Conservation (phyloP, 2,888 invertebrate genomes). For the Hemithea aestivaria region DNA sequence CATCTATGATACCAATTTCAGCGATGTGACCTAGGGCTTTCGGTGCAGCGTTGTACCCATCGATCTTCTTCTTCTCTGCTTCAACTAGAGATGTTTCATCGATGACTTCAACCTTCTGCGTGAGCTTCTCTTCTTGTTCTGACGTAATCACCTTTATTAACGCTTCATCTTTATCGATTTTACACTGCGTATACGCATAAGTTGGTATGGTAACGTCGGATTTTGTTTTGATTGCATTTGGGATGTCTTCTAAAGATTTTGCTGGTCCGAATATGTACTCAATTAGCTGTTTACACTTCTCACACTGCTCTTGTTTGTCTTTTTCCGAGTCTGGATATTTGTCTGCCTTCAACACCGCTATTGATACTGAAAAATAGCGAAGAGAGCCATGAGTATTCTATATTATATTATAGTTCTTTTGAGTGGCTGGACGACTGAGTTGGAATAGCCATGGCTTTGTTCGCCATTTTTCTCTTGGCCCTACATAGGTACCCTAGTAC, state of each 20-base stretch:
- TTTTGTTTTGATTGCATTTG: conserved; percentile 6
- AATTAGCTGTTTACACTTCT: conserved; percentile 30
- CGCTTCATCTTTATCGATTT: no score
- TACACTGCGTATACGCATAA: no score
- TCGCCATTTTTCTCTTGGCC: conserved; percentile 39
- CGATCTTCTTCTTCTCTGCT: conserved; percentile 32
- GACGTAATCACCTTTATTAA: conserved; percentile 38
- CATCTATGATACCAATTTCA: conserved; percentile 3
- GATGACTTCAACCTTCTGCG: conserved; percentile 48
- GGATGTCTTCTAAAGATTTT: no score
- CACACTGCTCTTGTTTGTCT: conserved; percentile 19
- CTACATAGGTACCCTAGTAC: no score
- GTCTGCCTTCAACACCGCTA: conserved; percentile 23
- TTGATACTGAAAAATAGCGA: conserved; percentile 48
- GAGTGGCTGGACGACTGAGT: not conserved
- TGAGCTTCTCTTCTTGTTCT: conserved; percentile 39
- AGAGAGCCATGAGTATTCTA: conserved; percentile 38
- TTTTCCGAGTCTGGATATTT: conserved; percentile 30
- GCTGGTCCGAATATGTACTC: conserved; percentile 29
- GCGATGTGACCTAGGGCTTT: conserved; percentile 34
- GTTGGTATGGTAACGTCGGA: conserved; percentile 2
- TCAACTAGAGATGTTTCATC: conserved; percentile 46
- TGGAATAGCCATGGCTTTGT: conserved; percentile 30
- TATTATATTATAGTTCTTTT: conserved; percentile 1
- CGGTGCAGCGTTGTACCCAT: conserved; percentile 38